Evolutionary conservation across 2,797 vertebrate genomes (phyloP), one percentile per base, ranked within the genome.

Genomic region (Sebastes ruberrimus): DNA sequence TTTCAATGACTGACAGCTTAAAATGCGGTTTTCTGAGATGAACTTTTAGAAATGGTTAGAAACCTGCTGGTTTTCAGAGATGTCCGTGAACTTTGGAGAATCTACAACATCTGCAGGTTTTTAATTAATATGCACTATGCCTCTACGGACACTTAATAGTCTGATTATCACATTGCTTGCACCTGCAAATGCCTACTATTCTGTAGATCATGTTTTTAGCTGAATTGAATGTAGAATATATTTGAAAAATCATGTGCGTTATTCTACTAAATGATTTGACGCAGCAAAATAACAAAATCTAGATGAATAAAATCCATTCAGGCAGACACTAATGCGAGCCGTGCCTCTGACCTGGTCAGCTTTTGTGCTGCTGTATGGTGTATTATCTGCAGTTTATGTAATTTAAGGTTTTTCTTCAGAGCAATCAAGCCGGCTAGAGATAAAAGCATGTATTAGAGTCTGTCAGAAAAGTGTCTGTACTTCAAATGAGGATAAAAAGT

Each of bases 381-480:
- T 38, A 69, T 23, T 9, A 56, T 22, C 2, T 14, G 6, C 16
- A 32, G 16, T 73, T 79, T 30, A 13, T 38, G 30, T 61, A 22
- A 57, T 70, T 9, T 6, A 7, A 69, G 33, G 4, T 8, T 78
- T 78, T 78, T 72, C 38, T 81, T 55, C 13, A 46, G 32, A 82
- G 70, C 70, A 25, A 80, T 72, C 65, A 65, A 32, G 23, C 33
- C 46, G 5, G 56, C 18, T 3, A 1, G 11, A 57, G 63, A 74
- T 71, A 53, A 71, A 79, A 81, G 56, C 65, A 25, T 38, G 38
- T 22, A 59, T 53, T 42, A 71, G 25, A 7, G 49, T 14, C 30
- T 23, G 65, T 55, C 52, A 69, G 53, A 53, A 33, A 65, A 76
- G 71, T n/a, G 55, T 2, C 25, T 46, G 32, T 1, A 25, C 52